Evolutionary conservation across 2,797 vertebrate genomes (phyloP), one percentile per base, ranked within the genome.

Genomic region (Heliangelus exortis): DNA sequence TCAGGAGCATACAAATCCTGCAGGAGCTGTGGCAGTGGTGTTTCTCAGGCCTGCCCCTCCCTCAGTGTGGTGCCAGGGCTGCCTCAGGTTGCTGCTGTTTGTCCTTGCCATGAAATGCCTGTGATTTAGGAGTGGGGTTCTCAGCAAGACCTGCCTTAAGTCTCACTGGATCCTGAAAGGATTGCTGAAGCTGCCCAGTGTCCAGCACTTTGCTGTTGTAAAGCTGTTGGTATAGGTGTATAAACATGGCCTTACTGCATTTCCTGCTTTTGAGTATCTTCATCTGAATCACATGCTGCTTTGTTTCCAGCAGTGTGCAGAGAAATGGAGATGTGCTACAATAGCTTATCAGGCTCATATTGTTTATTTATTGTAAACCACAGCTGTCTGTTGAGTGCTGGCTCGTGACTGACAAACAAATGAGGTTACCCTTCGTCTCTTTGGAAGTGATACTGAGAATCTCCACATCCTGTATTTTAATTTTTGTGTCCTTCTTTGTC

Each of bases 401-500:
- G 36, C 81, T 97, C 82, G 65, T 88, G 93, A 95, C 81, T 92
- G 93, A 92, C 81, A 93, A 93, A 83, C 54, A 74, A 94, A 78
- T 90, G 91, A 94, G 77, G 83, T 96, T 89, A 89, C 86, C 89
- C 93, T 93, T 97, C 81, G 43, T 59, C n/a, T 55, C 2, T 80
- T 29, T 84, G 91, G 80, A 95, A 96, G 90, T 62, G 90, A 94
- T 93, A 93, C 87, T 41, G 53, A 89, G 65, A 93, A 86, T 95
- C 84, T 93, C 91, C 0, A 1, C 92, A 25, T 78, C 59, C 69
- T 1, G 3, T 48, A 39, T 94, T 95, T 94, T 92, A 86, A 89
- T 96, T 94, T 95, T 90, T 89, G 81, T 97, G 92, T 97, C 97
- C 97, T 98, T 96, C 96, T 98, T 97, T 98, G 97, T 98, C 94